Percentiles rank a stretch among this genome's conserved stretches.
Conservation (phyloP, 2,113 vertebrate genomes). For the Equus przewalskii region DNA sequence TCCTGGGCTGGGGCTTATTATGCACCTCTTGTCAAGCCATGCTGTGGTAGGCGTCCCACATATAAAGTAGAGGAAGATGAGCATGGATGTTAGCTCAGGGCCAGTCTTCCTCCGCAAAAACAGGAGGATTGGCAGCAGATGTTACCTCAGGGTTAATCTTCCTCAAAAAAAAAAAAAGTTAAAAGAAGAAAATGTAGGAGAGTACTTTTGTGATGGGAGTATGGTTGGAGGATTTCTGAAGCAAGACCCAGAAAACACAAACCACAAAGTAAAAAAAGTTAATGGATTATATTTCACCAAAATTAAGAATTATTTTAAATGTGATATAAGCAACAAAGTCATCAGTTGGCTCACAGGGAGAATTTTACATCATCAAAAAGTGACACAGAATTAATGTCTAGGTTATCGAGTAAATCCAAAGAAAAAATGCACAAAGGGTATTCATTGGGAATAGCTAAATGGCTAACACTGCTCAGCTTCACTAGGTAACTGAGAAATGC, state of each 20-base stretch:
- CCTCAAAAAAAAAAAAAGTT: too few relatives aligned
- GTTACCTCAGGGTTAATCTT: too few relatives aligned
- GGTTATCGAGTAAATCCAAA: not conserved
- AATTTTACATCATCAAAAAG: constrained; percentile 15
- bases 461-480: not conserved
- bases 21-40: too few relatives aligned
- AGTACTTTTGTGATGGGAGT: not conserved
- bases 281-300: not conserved
- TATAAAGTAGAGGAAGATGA: too few relatives aligned
- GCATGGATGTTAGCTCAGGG: too few relatives aligned
- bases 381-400: not conserved
- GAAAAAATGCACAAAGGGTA: not conserved
- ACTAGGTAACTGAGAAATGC: not conserved
- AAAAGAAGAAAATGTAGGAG: not conserved
- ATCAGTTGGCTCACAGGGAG: not conserved
- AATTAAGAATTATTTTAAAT: constrained; percentile 17
- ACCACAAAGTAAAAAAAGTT: not conserved
- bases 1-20: too few relatives aligned
- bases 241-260: not conserved
- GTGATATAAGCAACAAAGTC: not conserved
- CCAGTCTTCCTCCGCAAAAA: too few relatives aligned
- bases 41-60: too few relatives aligned
- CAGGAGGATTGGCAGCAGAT: too few relatives aligned
- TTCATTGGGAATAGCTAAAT: not conserved
- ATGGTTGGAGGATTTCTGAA: not conserved